Evolutionary conservation across 1,140 invertebrate species (phyloP), one percentile per base, ranked within the genome.

Genomic region (Choristoneura fumiferana): DNA sequence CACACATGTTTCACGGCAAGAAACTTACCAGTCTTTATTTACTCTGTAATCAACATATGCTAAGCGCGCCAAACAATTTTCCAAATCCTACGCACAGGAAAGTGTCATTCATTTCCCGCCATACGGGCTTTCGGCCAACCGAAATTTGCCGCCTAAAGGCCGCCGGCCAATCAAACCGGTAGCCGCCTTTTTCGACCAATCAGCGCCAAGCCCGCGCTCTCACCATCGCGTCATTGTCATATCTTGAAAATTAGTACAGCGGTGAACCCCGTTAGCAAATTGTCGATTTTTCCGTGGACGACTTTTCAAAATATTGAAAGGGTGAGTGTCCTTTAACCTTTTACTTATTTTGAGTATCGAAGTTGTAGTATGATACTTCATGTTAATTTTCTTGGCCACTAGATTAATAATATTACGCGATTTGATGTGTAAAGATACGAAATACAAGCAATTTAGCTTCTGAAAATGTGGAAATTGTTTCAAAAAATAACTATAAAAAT

Each of bases 61-160:
- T 58, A 69, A 77, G 74, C 74, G 81, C 83, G 81, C 71, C 69
- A 82, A 86, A 84, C 70, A 84, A 79, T 86, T 88, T 88, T 84
- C 81, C 82, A 82, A 84, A 71, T 80, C 74, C 69, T 56, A 71
- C 76, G 71, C 78, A 74, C 81, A 81, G 84, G 86, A 87, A 87
- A 89, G 81, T 79, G 69, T 60, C 71, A 55, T 76, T 76, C 77
- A 78, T 86, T 89, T 89, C 83, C 77, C 84, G 86, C 86, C 86
- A 89, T 87, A 82, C 83, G 81, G 72, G 68, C 63, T 57, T 69
- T 85, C 81, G 72, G 85, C 86, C 86, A 89, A 89, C 86, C 86
- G 86, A 89, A 89, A 86, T 79, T 89, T 89, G 76, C 74, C 86
- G 86, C 86, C 84, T 84, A 87, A 89, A 89, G 78, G 75, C 54